These are phyloP conservation scores for Ischnus inquisitorius DNA, from an alignment of 2,888 invertebrate genomes.

Conservation along the genomic window DNA sequence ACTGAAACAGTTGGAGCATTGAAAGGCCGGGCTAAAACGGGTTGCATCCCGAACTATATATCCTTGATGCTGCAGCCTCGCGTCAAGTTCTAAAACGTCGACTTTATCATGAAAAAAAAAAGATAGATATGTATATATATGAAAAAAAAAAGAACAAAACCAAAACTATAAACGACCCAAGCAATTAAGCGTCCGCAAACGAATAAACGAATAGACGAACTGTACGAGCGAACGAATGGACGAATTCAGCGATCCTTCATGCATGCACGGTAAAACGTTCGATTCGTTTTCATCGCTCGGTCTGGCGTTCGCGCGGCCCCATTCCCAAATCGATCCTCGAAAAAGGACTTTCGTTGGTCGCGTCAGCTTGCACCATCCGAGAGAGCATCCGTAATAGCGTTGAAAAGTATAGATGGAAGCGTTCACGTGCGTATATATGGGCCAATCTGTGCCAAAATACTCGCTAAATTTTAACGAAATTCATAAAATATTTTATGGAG, in stretches of 20 bases:
- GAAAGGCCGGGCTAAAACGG: not conserved
- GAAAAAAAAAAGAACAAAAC: conserved; percentile 2
- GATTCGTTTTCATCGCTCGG: not conserved
- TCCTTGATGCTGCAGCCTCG: not conserved
- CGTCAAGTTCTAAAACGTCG: conserved; percentile 23
- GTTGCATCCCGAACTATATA: not conserved
- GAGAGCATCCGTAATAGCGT: not conserved
- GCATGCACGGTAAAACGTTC: conserved; percentile 2
- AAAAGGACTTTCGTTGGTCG: conserved; percentile 30
- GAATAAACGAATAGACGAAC: not conserved
- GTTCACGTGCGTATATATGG: not conserved
- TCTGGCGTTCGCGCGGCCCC: not conserved
- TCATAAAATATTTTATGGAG: not conserved
- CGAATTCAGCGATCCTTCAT: conserved; percentile 16
- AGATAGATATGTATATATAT: too few species aligned
- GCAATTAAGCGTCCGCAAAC: conserved; percentile 34
- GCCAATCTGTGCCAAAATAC: not conserved
- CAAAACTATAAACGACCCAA: conserved; percentile 28
- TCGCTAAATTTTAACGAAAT: conserved; percentile 1
- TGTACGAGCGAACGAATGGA: not conserved
- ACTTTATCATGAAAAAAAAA: conserved; percentile 16
- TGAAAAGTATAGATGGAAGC: not conserved
- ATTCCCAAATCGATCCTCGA: conserved; percentile 32
- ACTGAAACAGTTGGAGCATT: conserved; percentile 46
- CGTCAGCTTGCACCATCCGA: conserved; percentile 7